Evolutionary conservation across 2,113 vertebrate species (phyloP).

Genomic region (Ivindomyrus marchei): DNA sequence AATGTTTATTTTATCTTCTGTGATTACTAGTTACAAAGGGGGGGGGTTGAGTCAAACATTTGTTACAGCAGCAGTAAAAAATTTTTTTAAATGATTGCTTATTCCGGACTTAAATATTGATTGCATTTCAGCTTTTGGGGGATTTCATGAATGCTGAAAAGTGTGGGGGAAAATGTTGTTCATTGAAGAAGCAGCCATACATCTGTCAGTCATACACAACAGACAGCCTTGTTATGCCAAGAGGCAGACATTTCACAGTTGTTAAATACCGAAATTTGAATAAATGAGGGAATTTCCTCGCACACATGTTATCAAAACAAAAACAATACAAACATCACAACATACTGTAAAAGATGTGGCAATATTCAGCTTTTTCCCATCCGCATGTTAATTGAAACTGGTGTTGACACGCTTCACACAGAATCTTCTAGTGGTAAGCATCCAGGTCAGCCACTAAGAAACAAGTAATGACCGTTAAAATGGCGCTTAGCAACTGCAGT

Average conservation of each 20-base stretch:
- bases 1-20: not conserved
- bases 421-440: not conserved
- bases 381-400: not conserved
- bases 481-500: not conserved
- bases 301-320: not conserved
- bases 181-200: not conserved
- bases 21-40: not conserved
- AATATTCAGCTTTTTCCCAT: not conserved
- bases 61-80: not conserved
- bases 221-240: not conserved
- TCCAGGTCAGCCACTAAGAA: not conserved
- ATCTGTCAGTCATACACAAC: not conserved
- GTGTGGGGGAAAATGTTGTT: not conserved
- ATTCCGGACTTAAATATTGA: not conserved
- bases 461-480: not conserved
- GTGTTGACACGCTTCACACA: not conserved
- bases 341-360: not conserved
- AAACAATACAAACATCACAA: not conserved
- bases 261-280: not conserved
- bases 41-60: not conserved
- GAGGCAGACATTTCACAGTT: not conserved
- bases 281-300: slow-evolving; percentile 1
- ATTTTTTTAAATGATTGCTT: not conserved
- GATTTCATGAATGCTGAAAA: not conserved
- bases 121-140: not conserved